Evolutionary conservation across 37 sponge, comb jelly and placozoan genomes (phyloP), one percentile per base, ranked within the genome.

Genomic region (Aplysina aerophoba): DNA sequence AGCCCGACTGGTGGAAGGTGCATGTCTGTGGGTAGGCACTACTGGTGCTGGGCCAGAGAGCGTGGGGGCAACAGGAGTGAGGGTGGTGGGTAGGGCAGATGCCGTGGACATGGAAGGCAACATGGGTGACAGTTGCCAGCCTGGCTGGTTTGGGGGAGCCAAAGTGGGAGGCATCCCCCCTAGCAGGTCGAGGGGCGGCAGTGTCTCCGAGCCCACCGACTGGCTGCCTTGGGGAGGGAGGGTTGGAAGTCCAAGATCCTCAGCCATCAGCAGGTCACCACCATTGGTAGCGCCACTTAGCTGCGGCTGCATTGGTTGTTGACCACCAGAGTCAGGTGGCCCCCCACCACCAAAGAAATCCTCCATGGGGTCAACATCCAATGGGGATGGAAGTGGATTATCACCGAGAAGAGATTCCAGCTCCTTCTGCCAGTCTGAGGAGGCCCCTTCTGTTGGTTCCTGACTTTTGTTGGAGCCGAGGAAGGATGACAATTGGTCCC

Each of bases 381-480:
- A 38, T 55, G 31, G 58, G 41, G 19, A 40, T 0, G 59, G 50
- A n/a, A 38, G 28, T 73, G 73, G 34, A 13, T 13, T 24, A 17
- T 36, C 59, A 4, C 63, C 73, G 57, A 39, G n/a, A 14, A 71
- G 38, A 41, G n/a, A 36, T 24, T 59, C 21, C 0, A 91, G 75
- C 68, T 91, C 92, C 53, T 85, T 81, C 74, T 91, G 89, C 92
- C 92, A 91, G 44, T 79, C 86, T 12, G 86, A 80, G 30, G 53
- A 25, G 33, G 64, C 83, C 40, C 0, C 80, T 15, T 50, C 37
- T 12, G 33, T 57, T 11, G 41, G 34, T 20, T 71, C 72, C 13
- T 57, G 59, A 6, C 78, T 35, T 62, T 34, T 73, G 14, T 15
- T 36, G 15, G 81, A 21, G 0, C 66, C 27, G 72, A 88, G 88